These are phyloP conservation scores for Sebastes kiyomatsui DNA, from an alignment of 2,797 vertebrate genomes.

Conservation along the genomic window DNA sequence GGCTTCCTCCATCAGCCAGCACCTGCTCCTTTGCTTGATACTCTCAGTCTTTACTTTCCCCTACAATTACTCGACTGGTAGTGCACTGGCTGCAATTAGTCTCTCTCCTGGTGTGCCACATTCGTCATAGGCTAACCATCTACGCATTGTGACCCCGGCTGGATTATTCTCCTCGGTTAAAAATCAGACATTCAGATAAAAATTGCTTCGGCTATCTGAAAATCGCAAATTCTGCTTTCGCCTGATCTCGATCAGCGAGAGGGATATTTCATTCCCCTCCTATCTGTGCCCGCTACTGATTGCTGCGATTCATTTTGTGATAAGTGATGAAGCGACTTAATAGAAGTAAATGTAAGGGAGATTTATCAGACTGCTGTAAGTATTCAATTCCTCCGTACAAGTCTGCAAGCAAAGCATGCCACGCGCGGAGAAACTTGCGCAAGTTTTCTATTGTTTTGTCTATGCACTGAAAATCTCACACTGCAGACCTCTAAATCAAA, in stretches of 20 bases:
- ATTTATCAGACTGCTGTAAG: constrained; percentile 50
- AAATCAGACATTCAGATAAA: constrained; percentile 53
- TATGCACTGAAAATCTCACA: constrained; percentile 50
- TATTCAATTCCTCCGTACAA: constrained; percentile 21
- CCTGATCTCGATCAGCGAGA: constrained; percentile 50
- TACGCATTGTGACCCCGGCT: constrained; percentile 37
- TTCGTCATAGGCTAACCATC: constrained; percentile 60
- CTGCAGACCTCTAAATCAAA: constrained; percentile 75
- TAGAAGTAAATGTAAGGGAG: constrained; percentile 51
- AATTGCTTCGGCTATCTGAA: constrained; percentile 60
- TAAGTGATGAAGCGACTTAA: constrained; percentile 68
- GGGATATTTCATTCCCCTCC: constrained; percentile 57
- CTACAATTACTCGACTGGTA: constrained; percentile 71
- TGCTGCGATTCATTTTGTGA: constrained; percentile 62
- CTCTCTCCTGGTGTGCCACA: constrained; percentile 51
- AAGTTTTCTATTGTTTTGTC: constrained; percentile 67
- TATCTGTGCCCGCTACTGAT: constrained; percentile 54
- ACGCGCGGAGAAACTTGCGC: constrained; percentile 8
- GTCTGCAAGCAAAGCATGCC: constrained; percentile 44
- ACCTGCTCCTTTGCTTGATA: constrained; percentile 79
- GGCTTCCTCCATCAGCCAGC: constrained; percentile 79
- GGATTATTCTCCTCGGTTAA: constrained; percentile 34
- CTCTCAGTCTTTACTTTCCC: constrained; percentile 65
- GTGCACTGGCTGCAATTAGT: constrained; percentile 65
- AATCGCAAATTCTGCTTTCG: constrained; percentile 57